phyloP scores from a whole-genome alignment of 2,113 vertebrate species.

The Ochotona curzoniae region DNA sequence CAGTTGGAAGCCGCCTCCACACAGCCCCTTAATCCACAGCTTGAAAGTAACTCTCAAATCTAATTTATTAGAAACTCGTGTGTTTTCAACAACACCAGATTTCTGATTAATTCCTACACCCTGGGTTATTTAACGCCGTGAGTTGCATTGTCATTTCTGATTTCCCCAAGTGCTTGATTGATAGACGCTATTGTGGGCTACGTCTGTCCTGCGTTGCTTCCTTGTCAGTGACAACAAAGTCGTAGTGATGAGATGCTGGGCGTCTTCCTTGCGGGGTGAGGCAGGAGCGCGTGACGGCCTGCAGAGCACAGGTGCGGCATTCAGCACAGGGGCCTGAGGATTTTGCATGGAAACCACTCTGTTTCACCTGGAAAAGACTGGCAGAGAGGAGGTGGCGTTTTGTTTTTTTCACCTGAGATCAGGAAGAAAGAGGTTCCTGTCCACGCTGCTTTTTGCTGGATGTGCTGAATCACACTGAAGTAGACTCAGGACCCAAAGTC shows the following conservation, averaged over 20 bases:
- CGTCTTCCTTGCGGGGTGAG: conserved; percentile 75
- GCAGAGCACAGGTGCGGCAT: conserved; percentile 51
- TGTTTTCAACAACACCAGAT: conserved; percentile 84
- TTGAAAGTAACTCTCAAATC: conserved; percentile 83
- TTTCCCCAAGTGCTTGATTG: conserved; percentile 85
- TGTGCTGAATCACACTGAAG: conserved; percentile 53
- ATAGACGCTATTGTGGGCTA: conserved; percentile 82
- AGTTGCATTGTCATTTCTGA: conserved; percentile 85
- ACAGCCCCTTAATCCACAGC: conserved; percentile 72
- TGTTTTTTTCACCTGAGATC: conserved; percentile 59
- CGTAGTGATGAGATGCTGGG: conserved; percentile 79
- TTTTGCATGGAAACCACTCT: conserved; percentile 29
- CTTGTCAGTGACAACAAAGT: conserved; percentile 81
- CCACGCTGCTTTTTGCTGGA: conserved; percentile 47
- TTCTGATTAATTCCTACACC: conserved; percentile 86
- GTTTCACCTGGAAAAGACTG: neutral
- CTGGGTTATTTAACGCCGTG: conserved; percentile 84
- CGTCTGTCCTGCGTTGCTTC: conserved; percentile 79
- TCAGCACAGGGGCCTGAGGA: conserved; percentile 46
- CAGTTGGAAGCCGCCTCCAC: conserved; percentile 56
- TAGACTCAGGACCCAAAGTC: conserved; percentile 51
- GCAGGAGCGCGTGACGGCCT: conserved; percentile 14
- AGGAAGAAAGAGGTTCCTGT: conserved; percentile 63
- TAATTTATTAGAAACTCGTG: conserved; percentile 89
- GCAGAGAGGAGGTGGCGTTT: neutral